A percentile compares a stretch with the other conserved stretches of the same genome.
These are phyloP conservation scores for Salminus brasiliensis DNA, from an alignment of 2,113 vertebrate species.

Conservation along the genomic window DNA sequence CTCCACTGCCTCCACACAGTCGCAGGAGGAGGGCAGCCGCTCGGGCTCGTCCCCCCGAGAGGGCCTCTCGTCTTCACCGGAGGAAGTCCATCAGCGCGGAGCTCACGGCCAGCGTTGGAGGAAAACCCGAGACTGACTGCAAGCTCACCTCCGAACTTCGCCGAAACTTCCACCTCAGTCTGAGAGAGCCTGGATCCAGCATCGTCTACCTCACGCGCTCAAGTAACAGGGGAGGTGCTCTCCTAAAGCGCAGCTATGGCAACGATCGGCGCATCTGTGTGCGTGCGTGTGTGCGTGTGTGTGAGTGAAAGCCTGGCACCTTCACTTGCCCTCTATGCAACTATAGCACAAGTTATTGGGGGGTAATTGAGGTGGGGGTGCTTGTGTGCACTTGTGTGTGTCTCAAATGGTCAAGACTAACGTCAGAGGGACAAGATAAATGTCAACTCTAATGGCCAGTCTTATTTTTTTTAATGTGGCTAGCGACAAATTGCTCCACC, in stretches of 20 bases:
- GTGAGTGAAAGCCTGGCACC: conserved; percentile 32
- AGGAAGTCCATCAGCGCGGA: conserved; percentile 86
- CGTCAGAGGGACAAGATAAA: conserved; percentile 6
- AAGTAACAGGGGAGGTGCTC: conserved; percentile 68
- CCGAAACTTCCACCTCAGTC: conserved; percentile 67
- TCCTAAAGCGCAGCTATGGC: conserved; percentile 66
- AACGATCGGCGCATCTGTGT: conserved; percentile 59
- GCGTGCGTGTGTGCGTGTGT: conserved; percentile 59
- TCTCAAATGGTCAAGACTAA: not conserved
- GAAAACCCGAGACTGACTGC: conserved; percentile 81
- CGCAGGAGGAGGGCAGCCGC: conserved; percentile 74
- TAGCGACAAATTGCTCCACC: too few species aligned
- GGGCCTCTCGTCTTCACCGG: conserved; percentile 82
- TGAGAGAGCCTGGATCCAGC: conserved; percentile 64
- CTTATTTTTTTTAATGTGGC: not conserved
- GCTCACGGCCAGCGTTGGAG: conserved; percentile 90
- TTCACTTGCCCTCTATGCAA: conserved; percentile 38
- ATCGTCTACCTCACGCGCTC: conserved; percentile 79
- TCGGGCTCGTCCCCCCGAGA: conserved; percentile 83
- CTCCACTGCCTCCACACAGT: conserved; percentile 76
- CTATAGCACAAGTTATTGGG: conserved; percentile 13
- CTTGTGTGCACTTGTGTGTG: conserved; percentile 42
- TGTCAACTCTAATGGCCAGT: conserved; percentile 1
- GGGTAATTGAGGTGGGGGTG: conserved; percentile 37
- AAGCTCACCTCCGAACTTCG: conserved; percentile 50